phyloP scores from a whole-genome alignment of 2,888 invertebrate species.

The Pedicia rivosa region DNA sequence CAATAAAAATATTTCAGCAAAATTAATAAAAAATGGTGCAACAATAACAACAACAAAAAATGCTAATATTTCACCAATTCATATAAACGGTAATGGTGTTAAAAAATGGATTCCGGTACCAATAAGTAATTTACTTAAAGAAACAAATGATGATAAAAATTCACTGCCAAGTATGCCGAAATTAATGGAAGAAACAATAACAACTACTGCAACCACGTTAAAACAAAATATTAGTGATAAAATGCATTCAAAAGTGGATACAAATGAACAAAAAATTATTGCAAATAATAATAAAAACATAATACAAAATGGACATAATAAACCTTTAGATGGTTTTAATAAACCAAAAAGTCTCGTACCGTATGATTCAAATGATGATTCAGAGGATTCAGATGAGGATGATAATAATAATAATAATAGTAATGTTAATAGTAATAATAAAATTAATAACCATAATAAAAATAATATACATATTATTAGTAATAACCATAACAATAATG shows the following conservation, averaged over 20 bases:
- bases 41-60: slow-evolving; percentile 5
- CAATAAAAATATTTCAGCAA: slow-evolving; percentile 12
- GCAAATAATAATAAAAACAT: neutral
- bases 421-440: neutral
- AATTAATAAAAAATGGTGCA: slow-evolving; percentile 5
- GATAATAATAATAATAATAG: slow-evolving; percentile 8
- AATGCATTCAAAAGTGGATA: too few relatives aligned
- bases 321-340: too few relatives aligned
- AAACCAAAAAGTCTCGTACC: slow-evolving; percentile 35
- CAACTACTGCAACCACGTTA: neutral
- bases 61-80: too few relatives aligned
- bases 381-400: slow-evolving; percentile 26
- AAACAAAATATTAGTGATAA: too few relatives aligned
- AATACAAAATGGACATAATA: slow-evolving; percentile 8
- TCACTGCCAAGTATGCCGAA: slow-evolving; percentile 30
- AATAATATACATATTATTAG: too few relatives aligned
- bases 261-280: too few relatives aligned
- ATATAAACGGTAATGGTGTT: neutral
- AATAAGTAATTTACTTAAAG: too few relatives aligned
- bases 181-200: slow-evolving; percentile 5
- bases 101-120: too few relatives aligned
- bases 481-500: slow-evolving; percentile 7
- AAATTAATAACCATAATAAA: neutral
- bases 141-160: too few relatives aligned
- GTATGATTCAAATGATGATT: slow-evolving; percentile 42